A percentile compares a stretch with the other conserved stretches of the same genome.
Evolutionary conservation across 2,113 vertebrate species (phyloP).

Genomic region (Notarius lentiginosus): DNA sequence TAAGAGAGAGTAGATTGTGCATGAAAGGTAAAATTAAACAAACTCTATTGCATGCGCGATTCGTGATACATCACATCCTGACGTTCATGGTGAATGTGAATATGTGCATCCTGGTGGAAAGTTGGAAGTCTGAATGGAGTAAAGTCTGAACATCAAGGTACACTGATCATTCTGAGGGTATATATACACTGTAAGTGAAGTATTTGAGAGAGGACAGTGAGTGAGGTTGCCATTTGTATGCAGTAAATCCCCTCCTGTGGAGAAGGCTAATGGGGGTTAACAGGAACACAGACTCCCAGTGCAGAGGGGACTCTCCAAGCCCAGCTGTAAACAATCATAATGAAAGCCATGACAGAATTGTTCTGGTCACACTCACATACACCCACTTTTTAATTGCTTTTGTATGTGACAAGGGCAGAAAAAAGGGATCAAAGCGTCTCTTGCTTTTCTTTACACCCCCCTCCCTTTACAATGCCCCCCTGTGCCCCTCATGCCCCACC

Average conservation of each 20-base stretch:
- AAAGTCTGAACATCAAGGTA: background rate
- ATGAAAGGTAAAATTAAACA: background rate
- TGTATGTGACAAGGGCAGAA: conserved; percentile 48
- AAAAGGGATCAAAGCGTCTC: conserved; percentile 54
- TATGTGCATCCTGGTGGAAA: background rate
- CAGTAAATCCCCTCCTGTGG: conserved; percentile 60
- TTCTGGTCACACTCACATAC: conserved; percentile 45
- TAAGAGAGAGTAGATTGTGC: background rate
- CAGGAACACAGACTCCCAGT: conserved; percentile 61
- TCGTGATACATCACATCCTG: background rate
- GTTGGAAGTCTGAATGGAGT: background rate
- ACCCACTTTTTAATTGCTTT: conserved; percentile 54
- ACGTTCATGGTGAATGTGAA: background rate
- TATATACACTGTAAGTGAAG: background rate
- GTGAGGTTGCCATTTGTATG: conserved; percentile 61
- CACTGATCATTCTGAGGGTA: background rate
- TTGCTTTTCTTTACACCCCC: background rate
- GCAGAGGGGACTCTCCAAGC: conserved; percentile 31
- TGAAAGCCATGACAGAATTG: conserved; percentile 53
- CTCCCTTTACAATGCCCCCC: background rate
- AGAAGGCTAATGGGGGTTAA: conserved; percentile 71
- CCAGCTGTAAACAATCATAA: conserved; percentile 54
- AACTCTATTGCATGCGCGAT: background rate
- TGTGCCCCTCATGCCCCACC: background rate
- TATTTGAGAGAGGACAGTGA: background rate